These are phyloP conservation scores for Esox lucius DNA, from an alignment of 2,797 vertebrate species.

Conservation along the genomic window DNA sequence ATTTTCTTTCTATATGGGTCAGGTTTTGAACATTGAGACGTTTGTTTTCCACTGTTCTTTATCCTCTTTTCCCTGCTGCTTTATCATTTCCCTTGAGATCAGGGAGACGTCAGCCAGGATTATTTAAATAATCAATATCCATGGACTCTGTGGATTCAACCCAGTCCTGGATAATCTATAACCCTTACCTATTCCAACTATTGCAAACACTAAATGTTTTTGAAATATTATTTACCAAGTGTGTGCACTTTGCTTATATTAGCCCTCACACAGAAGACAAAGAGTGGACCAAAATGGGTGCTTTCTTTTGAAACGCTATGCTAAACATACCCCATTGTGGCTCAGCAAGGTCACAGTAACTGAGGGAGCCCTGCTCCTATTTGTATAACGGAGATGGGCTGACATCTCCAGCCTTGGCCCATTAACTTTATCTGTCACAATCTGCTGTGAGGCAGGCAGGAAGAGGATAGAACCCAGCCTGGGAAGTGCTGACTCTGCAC, in stretches of 20 bases:
- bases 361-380: conserved; percentile 34
- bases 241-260: conserved; percentile 6
- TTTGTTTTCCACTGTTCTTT: conserved; percentile 2
- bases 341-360: conserved; percentile 47
- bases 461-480: conserved; percentile 23
- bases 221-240: conserved; percentile 8
- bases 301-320: conserved; percentile 3
- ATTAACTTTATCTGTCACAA: conserved; percentile 56
- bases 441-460: conserved; percentile 35
- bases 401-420: conserved; percentile 44
- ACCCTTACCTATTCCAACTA: conserved; percentile 16
- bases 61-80: background rate
- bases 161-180: conserved; percentile 14
- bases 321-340: conserved; percentile 11
- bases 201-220: conserved; percentile 7
- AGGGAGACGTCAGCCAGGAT: background rate
- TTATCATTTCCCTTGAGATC: background rate
- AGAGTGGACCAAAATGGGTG: conserved; percentile 2
- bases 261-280: conserved; percentile 2
- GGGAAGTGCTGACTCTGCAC: conserved; percentile 26
- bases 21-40: background rate
- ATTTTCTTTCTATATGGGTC: background rate
- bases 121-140: background rate
- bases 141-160: conserved; percentile 3
- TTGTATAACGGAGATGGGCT: conserved; percentile 50